Percentiles rank a stretch among this genome's conserved stretches.
Conservation (phyloP, 2,797 vertebrate species). For the Spondyliosoma cantharus region DNA sequence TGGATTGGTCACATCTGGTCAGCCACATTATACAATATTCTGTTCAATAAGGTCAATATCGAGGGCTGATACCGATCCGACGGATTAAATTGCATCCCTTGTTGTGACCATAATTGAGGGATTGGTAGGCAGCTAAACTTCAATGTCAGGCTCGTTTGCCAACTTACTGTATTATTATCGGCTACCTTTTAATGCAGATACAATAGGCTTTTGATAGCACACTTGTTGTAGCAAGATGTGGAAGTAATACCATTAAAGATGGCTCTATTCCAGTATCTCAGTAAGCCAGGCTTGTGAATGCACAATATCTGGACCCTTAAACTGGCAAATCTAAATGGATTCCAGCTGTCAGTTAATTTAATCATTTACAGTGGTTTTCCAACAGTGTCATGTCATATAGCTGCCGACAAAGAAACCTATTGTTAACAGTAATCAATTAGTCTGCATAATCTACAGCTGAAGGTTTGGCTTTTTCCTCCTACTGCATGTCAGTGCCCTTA, state of each 20-base stretch:
- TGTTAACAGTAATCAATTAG: not conserved
- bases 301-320: not conserved
- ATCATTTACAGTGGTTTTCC: not conserved
- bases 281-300: not conserved
- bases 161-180: not conserved
- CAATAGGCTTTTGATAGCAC: no score
- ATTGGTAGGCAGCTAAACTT: not conserved
- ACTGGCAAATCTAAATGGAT: not conserved
- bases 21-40: no score
- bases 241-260: not conserved
- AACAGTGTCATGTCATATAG: not conserved
- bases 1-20: no score
- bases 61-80: no score
- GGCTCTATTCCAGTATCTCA: not conserved
- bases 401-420: not conserved
- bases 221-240: not conserved
- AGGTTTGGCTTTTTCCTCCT: not conserved
- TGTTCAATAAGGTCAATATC: no score
- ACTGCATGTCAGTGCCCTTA: not conserved
- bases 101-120: not conserved
- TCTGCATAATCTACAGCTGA: not conserved
- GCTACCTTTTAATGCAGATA: not conserved
- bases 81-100: not conserved
- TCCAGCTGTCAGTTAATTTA: no score
- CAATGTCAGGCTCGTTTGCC: not conserved